Evolutionary conservation across 2,113 vertebrate genomes (phyloP).

Genomic region (Semicossyphus pulcher): DNA sequence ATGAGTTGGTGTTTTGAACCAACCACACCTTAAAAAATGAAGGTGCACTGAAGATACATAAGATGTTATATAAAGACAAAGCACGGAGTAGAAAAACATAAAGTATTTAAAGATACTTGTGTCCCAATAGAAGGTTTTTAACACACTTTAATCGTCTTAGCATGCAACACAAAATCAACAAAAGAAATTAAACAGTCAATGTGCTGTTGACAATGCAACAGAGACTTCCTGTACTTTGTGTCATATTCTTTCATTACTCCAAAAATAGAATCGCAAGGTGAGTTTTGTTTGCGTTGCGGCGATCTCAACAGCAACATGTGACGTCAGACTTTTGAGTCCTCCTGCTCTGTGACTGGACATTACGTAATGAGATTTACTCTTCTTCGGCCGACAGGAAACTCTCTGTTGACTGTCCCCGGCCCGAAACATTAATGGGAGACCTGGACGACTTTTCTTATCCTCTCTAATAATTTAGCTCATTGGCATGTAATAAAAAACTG

Average conservation of each 20-base stretch:
- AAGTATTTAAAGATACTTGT: not conserved
- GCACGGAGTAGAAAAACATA: not conserved
- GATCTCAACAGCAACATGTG: constrained; percentile 40
- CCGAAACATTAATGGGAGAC: not conserved
- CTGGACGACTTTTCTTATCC: not conserved
- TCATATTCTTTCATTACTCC: not conserved
- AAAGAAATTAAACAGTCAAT: not conserved
- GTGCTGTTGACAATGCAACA: not conserved
- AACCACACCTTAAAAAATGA: not conserved
- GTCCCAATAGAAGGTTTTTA: too few species aligned
- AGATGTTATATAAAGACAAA: too few species aligned
- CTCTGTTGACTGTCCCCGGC: not conserved
- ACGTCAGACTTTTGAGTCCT: constrained; percentile 63
- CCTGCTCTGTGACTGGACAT: constrained; percentile 49
- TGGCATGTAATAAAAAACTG: not conserved
- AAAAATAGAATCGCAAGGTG: constrained; percentile 24
- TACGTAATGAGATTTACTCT: constrained; percentile 72
- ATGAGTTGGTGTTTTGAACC: constrained; percentile 8
- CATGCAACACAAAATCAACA: not conserved
- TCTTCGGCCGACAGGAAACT: constrained; percentile 23
- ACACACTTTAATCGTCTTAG: too few species aligned
- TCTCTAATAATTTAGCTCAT: not conserved
- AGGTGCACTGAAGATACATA: not conserved
- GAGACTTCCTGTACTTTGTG: not conserved
- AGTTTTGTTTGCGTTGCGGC: constrained; percentile 39